phyloP scores from a whole-genome alignment of 2,888 invertebrate genomes.

The Metellina segmentata region DNA sequence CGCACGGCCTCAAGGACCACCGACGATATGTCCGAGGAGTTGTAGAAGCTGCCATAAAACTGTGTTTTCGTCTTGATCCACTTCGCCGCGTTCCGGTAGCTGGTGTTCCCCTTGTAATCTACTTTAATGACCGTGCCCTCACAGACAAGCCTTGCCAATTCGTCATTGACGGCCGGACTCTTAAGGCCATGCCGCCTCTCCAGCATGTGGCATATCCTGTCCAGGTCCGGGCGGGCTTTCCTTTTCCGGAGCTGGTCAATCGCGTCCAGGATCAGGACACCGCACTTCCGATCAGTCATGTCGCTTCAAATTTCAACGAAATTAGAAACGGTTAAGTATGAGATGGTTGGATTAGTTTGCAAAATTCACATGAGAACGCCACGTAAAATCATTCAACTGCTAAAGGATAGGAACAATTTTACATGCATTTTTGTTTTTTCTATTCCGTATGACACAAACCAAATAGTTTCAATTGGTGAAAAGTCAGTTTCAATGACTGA shows the following conservation, averaged over 20 bases:
- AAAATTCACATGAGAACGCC: too few relatives aligned
- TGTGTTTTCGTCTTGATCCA: constrained; percentile 86
- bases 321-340: too few relatives aligned
- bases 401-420: too few relatives aligned
- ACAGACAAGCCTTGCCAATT: constrained; percentile 88
- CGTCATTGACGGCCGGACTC: constrained; percentile 86
- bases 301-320: background rate
- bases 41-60: constrained; percentile 78
- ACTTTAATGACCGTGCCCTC: constrained; percentile 89
- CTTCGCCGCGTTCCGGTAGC: constrained; percentile 90
- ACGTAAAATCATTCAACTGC: too few relatives aligned
- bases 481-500: too few relatives aligned
- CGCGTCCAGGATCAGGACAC: constrained; percentile 89
- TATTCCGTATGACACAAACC: too few relatives aligned
- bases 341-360: too few relatives aligned
- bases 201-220: constrained; percentile 91
- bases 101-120: constrained; percentile 92
- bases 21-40: constrained; percentile 46
- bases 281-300: constrained; percentile 79
- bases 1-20: constrained; percentile 63
- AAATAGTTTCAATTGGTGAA: too few relatives aligned
- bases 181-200: constrained; percentile 88
- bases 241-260: constrained; percentile 91
- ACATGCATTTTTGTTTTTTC: too few relatives aligned
- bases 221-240: constrained; percentile 91